Conservation (phyloP, 2,797 vertebrate species). For the Pseudochromis fuscus region DNA sequence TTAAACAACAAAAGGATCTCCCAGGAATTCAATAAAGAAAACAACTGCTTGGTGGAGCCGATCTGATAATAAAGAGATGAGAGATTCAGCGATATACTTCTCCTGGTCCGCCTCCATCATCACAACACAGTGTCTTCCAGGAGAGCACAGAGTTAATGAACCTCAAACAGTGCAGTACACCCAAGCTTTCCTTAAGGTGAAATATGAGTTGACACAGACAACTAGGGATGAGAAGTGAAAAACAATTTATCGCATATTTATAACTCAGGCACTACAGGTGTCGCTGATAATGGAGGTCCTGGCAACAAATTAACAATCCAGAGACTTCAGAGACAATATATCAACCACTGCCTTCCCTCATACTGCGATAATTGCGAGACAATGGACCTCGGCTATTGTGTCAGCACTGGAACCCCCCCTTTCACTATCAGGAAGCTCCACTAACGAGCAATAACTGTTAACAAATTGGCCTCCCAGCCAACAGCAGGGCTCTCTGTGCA, state of each 20-base stretch:
- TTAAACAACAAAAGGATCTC: neutral
- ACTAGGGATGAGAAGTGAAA: neutral
- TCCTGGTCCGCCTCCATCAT: neutral
- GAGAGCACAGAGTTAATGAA: neutral
- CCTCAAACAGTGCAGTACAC: neutral
- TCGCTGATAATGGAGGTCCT: conserved; percentile 43
- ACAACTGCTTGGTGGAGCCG: neutral
- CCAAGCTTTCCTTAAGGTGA: neutral
- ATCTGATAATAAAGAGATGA: neutral
- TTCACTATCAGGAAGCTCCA: conserved; percentile 80
- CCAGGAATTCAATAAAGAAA: neutral
- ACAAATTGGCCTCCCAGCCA: conserved; percentile 90
- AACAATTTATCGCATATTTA: conserved; percentile 44
- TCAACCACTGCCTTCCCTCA: conserved; percentile 63
- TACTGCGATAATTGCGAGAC: conserved; percentile 77
- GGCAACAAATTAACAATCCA: conserved; percentile 68
- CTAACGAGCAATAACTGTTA: conserved; percentile 92
- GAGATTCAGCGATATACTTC: neutral
- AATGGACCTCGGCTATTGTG: conserved; percentile 72
- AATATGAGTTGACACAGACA: conserved; percentile 23
- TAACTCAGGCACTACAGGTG: conserved; percentile 62
- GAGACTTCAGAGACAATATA: conserved; percentile 60
- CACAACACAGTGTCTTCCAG: neutral
- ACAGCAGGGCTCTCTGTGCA: conserved; percentile 77
- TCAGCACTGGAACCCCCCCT: conserved; percentile 51